These are phyloP conservation scores for Diacarnus erythraeanus DNA, from an alignment of 37 sponge, comb jelly and placozoan genomes.

Conservation along the genomic window DNA sequence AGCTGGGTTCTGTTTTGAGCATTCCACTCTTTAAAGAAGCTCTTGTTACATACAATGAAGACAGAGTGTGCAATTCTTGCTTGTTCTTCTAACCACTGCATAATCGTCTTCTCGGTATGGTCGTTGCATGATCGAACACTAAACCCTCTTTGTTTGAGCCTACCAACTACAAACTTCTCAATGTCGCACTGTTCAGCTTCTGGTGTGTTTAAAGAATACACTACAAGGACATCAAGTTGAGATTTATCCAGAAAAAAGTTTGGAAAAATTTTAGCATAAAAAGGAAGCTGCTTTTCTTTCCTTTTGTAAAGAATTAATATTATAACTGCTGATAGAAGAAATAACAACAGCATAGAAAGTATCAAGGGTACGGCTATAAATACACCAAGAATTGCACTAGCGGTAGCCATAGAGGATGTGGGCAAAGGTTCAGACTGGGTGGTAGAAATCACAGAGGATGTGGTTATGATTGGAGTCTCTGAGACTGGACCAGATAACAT, in stretches of 20 bases:
- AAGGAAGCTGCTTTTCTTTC: background rate
- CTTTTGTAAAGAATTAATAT: background rate
- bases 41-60: constrained; percentile 19
- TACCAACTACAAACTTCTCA: background rate
- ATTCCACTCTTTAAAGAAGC: constrained; percentile 20
- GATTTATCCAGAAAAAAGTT: too few species aligned
- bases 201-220: background rate
- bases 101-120: background rate
- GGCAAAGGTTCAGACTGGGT: background rate
- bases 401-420: background rate
- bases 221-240: background rate
- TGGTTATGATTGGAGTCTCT: background rate
- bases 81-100: constrained; percentile 14
- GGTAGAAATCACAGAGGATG: background rate
- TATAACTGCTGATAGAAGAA: background rate
- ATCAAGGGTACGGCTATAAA: background rate
- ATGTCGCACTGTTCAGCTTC: background rate
- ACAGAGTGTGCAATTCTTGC: constrained; percentile 4
- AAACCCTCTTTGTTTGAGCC: background rate
- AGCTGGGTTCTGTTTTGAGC: background rate
- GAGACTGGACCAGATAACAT: background rate
- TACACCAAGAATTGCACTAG: background rate
- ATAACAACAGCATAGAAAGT: background rate
- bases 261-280: background rate
- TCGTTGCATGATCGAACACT: background rate